Evolutionary conservation across 2,113 vertebrate species (phyloP).

Genomic region (Alouatta palliata): DNA sequence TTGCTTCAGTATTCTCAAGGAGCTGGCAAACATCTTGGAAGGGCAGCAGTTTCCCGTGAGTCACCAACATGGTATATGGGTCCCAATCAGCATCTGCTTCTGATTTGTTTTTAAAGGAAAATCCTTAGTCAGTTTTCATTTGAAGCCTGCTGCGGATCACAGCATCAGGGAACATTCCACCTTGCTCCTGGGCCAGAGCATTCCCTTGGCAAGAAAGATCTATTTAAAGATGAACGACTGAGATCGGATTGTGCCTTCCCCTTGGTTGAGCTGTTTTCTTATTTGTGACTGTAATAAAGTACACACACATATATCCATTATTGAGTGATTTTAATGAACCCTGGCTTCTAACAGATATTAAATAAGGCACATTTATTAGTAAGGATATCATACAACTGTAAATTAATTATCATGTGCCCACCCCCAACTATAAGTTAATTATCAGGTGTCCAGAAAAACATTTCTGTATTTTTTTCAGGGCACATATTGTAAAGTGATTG

Average conservation of each 20-base stretch:
- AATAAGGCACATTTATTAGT: neutral
- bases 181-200: neutral
- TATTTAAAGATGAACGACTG: conserved; percentile 71
- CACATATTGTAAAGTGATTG: neutral
- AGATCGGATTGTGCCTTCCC: conserved; percentile 39
- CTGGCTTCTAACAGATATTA: neutral
- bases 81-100: neutral
- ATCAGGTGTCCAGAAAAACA: neutral
- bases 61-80: neutral
- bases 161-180: neutral
- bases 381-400: neutral
- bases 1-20: neutral
- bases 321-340: neutral
- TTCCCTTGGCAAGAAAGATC: neutral
- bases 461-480: neutral
- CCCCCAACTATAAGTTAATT: neutral
- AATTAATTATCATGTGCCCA: neutral
- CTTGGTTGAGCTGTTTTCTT: conserved; percentile 79
- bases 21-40: neutral
- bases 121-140: neutral
- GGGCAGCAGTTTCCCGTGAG: neutral
- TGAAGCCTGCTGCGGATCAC: neutral
- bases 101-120: conserved; percentile 36
- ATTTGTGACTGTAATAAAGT: conserved; percentile 82
- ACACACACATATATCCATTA: neutral